A percentile compares a stretch with the other conserved stretches of the same genome.
These are phyloP conservation scores for Drosophila yakuba DNA, from an alignment of 1,140 invertebrate genomes.

Conservation along the genomic window DNA sequence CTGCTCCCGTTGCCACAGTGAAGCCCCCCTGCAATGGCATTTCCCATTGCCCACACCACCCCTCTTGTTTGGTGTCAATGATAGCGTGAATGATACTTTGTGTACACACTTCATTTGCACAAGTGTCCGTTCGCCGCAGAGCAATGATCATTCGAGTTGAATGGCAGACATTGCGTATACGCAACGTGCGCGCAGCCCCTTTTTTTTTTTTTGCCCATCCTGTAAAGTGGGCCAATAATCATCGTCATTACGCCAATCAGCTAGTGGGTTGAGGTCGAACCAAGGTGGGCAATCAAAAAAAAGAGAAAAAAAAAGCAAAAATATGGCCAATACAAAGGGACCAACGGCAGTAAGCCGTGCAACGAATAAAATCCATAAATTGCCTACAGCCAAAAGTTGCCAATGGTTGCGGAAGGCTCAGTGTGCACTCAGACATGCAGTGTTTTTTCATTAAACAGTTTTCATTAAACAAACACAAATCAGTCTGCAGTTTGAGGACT, in stretches of 20 bases:
- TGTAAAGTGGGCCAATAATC: slow-evolving; percentile 37
- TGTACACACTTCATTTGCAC: slow-evolving; percentile 53
- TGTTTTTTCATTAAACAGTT: neutral
- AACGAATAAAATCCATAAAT: neutral
- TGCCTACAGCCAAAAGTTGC: neutral
- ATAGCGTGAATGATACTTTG: slow-evolving; percentile 75
- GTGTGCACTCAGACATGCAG: neutral
- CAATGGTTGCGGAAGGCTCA: neutral
- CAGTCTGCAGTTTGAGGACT: neutral
- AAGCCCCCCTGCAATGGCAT: slow-evolving; percentile 5
- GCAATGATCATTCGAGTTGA: slow-evolving; percentile 40
- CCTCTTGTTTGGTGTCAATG: slow-evolving; percentile 64
- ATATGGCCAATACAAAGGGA: slow-evolving; percentile 7
- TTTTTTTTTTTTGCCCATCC: neutral
- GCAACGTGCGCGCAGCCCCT: slow-evolving; percentile 39
- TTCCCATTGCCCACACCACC: neutral
- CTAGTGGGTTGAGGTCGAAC: neutral
- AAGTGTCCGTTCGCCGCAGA: slow-evolving; percentile 21
- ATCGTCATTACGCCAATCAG: slow-evolving; percentile 42
- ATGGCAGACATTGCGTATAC: slow-evolving; percentile 54
- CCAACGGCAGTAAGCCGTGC: neutral
- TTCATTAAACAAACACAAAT: neutral
- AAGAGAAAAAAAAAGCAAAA: neutral
- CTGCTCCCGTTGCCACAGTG: slow-evolving; percentile 17
- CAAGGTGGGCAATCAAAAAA: neutral